These are phyloP conservation scores for Glossosoma conforme DNA, from an alignment of 1,140 invertebrate genomes.

Conservation along the genomic window DNA sequence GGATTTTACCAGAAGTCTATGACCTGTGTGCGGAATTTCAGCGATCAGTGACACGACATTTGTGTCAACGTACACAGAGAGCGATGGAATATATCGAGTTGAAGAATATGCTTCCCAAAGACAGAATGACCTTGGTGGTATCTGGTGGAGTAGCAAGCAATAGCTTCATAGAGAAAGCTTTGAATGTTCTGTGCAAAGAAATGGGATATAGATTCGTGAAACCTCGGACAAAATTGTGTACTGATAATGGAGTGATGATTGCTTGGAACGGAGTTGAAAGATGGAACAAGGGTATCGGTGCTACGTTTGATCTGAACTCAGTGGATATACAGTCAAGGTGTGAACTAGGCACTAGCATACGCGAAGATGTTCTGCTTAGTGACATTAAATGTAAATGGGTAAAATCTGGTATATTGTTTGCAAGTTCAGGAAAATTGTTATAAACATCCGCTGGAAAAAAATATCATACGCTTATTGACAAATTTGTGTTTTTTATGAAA, in stretches of 20 bases:
- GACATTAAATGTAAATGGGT: constrained; percentile 59
- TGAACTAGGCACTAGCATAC: constrained; percentile 55
- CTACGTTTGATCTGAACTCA: constrained; percentile 47
- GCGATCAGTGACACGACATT: constrained; percentile 66
- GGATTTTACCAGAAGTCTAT: constrained; percentile 69
- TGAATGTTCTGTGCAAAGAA: constrained; percentile 64
- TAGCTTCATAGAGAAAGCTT: constrained; percentile 65
- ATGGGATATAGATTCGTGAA: constrained; percentile 62
- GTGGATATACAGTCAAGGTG: constrained; percentile 47
- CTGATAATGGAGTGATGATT: constrained; percentile 99
- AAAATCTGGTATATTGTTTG: constrained; percentile 39
- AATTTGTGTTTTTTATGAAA: no score
- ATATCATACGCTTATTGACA: no score
- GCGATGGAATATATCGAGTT: constrained; percentile 71
- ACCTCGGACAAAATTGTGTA: constrained; percentile 85
- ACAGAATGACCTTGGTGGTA: constrained; percentile 62
- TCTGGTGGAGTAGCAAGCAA: constrained; percentile 97
- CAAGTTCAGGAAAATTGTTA: no score
- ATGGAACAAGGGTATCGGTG: constrained; percentile 39
- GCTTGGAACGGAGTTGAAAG: constrained; percentile 96
- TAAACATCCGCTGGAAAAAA: no score
- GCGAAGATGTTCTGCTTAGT: constrained; percentile 47
- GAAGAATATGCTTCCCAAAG: constrained; percentile 54
- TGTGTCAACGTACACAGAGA: constrained; percentile 76
- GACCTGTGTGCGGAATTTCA: constrained; percentile 87